phyloP scores from a whole-genome alignment of 1,140 invertebrate genomes.

The Zeugodacus cucurbitae region DNA sequence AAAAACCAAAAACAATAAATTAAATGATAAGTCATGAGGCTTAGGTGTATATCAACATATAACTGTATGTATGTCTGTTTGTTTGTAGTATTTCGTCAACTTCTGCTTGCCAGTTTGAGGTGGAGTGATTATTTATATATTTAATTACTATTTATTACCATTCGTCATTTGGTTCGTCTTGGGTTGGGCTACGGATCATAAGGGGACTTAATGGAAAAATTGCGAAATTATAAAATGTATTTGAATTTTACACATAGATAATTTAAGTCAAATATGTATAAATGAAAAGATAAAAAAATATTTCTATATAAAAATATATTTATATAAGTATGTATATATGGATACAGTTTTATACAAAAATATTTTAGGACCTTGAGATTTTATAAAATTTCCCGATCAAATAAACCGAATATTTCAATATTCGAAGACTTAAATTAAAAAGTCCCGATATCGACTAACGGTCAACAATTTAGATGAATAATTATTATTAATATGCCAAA shows the following conservation, averaged over 20 bases:
- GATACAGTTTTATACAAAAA: not conserved
- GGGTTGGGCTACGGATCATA: not conserved
- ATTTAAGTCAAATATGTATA: not conserved
- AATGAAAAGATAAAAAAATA: not conserved
- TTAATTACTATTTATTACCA: constrained; percentile 2
- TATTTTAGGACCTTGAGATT: not conserved
- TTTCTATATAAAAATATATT: not conserved
- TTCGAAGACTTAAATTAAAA: too few species aligned
- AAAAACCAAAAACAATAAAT: not conserved
- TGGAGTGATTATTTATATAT: constrained; percentile 11
- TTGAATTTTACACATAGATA: not conserved
- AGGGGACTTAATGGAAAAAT: not conserved
- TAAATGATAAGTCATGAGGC: not conserved
- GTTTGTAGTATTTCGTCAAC: not conserved
- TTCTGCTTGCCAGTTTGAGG: not conserved
- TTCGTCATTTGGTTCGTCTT: not conserved
- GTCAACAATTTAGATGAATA: too few species aligned
- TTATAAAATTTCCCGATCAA: too few species aligned
- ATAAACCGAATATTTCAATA: too few species aligned
- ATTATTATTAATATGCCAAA: too few species aligned
- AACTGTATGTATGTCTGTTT: too few species aligned
- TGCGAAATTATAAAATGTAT: too few species aligned
- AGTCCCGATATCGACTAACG: too few species aligned
- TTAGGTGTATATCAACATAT: not conserved
- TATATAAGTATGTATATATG: not conserved